phyloP scores from a whole-genome alignment of 1,140 invertebrate species.

The Drosophila ogumai region DNA sequence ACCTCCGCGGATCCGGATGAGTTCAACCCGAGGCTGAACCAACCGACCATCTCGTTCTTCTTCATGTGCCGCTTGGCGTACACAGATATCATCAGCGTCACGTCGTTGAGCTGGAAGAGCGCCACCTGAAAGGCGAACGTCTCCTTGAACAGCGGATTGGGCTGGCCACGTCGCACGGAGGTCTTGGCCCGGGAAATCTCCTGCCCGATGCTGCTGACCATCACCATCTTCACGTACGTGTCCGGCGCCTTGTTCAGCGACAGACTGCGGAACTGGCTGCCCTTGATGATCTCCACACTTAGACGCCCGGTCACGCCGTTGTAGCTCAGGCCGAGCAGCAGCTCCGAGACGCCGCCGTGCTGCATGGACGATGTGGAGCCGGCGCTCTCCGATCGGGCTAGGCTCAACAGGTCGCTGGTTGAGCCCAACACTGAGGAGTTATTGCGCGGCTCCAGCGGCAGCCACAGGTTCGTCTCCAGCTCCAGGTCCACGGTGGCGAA shows the following conservation, averaged over 20 bases:
- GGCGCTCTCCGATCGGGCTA: constrained; percentile 95
- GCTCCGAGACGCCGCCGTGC: constrained; percentile 95
- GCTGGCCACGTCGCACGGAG: constrained; percentile 94
- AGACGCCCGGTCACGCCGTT: constrained; percentile 96
- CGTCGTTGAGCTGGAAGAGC: constrained; percentile 97
- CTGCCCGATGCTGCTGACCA: constrained; percentile 96
- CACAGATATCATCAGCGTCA: constrained; percentile 96
- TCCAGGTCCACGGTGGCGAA: constrained; percentile 95
- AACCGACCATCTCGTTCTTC: constrained; percentile 97
- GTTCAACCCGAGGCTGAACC: constrained; percentile 96
- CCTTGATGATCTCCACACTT: constrained; percentile 95
- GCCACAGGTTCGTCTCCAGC: constrained; percentile 94
- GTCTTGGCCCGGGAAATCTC: constrained; percentile 97
- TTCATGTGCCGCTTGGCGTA: constrained; percentile 96
- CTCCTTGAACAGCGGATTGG: constrained; percentile 97
- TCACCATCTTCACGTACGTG: constrained; percentile 96
- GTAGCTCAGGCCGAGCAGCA: constrained; percentile 95
- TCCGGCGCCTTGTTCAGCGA: constrained; percentile 92
- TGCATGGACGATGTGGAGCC: constrained; percentile 96
- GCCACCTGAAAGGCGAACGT: constrained; percentile 98
- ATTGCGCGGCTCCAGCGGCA: constrained; percentile 93
- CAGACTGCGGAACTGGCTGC: constrained; percentile 94
- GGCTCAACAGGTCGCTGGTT: constrained; percentile 89
- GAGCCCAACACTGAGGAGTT: constrained; percentile 89
- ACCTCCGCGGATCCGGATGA: constrained; percentile 96